These are phyloP conservation scores for Danio kyathit DNA, from an alignment of 2,797 vertebrate species.

Conservation along the genomic window DNA sequence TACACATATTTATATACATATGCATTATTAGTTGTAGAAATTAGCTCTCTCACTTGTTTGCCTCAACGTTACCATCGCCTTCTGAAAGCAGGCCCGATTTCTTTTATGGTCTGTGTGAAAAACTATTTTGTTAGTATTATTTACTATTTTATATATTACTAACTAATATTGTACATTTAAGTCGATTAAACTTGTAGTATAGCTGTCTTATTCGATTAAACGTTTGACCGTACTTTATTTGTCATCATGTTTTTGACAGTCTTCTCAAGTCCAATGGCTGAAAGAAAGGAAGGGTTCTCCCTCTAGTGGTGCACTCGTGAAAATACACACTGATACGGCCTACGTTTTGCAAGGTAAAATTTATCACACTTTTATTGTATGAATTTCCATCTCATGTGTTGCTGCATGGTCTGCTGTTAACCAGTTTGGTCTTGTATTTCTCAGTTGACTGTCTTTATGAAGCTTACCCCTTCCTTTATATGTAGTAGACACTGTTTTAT, in stretches of 20 bases:
- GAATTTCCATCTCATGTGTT: not conserved
- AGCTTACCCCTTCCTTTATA: not conserved
- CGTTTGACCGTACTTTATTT: not conserved
- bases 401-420: not conserved
- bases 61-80: too few relatives aligned
- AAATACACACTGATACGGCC: slow-evolving; percentile 29
- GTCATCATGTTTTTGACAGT: not conserved
- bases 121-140: too few relatives aligned
- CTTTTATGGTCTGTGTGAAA: not conserved
- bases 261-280: not conserved
- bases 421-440: not conserved
- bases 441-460: not conserved
- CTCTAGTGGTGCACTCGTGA: slow-evolving; percentile 68
- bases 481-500: not conserved
- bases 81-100: not conserved
- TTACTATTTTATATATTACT: too few relatives aligned
- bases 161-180: too few relatives aligned
- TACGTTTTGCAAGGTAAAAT: not conserved
- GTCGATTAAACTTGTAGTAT: too few relatives aligned
- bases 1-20: not conserved
- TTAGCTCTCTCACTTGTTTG: too few relatives aligned
- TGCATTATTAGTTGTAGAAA: not conserved
- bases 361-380: not conserved
- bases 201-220: too few relatives aligned
- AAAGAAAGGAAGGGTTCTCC: slow-evolving; percentile 64